Percentiles rank a stretch among this genome's conserved stretches.
Evolutionary conservation across 2,888 invertebrate species (phyloP).

Genomic region (Dryocosmus kuriphilus): DNA sequence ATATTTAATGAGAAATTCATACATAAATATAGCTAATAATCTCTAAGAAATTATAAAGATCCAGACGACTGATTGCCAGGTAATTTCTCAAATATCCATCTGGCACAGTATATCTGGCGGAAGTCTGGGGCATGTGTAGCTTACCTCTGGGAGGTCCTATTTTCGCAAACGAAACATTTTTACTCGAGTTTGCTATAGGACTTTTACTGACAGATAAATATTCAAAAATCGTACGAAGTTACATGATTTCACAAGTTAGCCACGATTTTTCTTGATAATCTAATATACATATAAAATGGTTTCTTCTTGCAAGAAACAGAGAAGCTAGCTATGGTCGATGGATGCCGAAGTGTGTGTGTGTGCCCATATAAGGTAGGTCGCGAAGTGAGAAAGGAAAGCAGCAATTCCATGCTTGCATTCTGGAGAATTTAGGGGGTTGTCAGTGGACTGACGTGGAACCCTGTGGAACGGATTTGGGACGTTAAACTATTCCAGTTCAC

Average conservation of each 20-base stretch:
- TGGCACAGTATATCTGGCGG: no score
- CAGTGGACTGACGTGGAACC: conserved; percentile 14
- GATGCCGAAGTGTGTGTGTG: neutral
- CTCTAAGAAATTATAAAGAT: no score
- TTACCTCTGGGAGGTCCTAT: no score
- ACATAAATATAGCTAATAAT: no score
- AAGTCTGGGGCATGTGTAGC: no score
- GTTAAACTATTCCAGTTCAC: conserved; percentile 27
- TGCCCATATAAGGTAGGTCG: neutral
- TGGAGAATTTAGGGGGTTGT: conserved; percentile 5
- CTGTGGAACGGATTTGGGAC: conserved; percentile 21
- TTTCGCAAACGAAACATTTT: no score
- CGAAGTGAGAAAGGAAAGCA: neutral
- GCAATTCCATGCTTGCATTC: neutral
- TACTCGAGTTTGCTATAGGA: neutral
- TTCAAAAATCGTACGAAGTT: neutral
- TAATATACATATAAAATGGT: no score
- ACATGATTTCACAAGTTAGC: neutral
- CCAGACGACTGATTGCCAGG: no score
- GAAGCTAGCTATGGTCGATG: neutral
- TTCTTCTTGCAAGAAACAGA: no score
- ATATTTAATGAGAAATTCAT: no score
- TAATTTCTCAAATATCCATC: no score
- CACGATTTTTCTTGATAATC: no score
- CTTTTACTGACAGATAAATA: neutral